A percentile compares a stretch with the other conserved stretches of the same genome.
phyloP scores from a whole-genome alignment of 2,113 vertebrate genomes.

The Castor canadensis region DNA sequence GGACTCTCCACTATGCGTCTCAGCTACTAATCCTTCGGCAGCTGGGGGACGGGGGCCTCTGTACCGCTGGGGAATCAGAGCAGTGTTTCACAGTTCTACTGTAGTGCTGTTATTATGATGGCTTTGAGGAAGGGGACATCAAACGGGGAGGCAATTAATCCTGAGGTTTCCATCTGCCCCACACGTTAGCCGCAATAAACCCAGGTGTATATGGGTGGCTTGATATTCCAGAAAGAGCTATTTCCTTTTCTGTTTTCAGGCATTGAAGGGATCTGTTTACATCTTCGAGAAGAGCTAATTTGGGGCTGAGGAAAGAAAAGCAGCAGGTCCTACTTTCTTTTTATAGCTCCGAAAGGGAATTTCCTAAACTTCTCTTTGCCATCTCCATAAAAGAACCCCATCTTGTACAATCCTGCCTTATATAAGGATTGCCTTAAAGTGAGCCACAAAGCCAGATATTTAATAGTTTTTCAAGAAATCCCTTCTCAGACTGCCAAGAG shows the following conservation, averaged over 20 bases:
- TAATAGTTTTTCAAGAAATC: constrained; percentile 57
- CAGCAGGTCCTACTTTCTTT: neutral
- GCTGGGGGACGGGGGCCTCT: neutral
- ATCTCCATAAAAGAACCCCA: neutral
- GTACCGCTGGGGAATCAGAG: neutral
- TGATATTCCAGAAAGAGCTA: neutral
- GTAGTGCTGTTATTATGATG: too few species aligned
- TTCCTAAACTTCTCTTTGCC: neutral
- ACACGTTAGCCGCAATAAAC: neutral
- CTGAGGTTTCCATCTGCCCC: neutral
- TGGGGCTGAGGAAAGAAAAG: neutral
- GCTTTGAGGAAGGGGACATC: neutral
- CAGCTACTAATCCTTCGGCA: neutral
- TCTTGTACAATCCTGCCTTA: neutral
- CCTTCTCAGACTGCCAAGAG: constrained; percentile 19
- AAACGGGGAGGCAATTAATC: neutral
- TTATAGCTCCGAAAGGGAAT: neutral
- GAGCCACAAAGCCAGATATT: neutral
- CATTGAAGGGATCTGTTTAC: neutral
- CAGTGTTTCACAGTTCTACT: neutral
- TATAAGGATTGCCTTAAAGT: constrained; percentile 7
- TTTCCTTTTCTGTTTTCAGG: constrained; percentile 19
- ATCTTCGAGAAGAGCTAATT: constrained; percentile 14
- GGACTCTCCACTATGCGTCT: neutral
- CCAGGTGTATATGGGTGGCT: neutral